A percentile compares a stretch with the other conserved stretches of the same genome.
phyloP scores from a whole-genome alignment of 2,797 vertebrate species.

The Protosalanx chinensis region DNA sequence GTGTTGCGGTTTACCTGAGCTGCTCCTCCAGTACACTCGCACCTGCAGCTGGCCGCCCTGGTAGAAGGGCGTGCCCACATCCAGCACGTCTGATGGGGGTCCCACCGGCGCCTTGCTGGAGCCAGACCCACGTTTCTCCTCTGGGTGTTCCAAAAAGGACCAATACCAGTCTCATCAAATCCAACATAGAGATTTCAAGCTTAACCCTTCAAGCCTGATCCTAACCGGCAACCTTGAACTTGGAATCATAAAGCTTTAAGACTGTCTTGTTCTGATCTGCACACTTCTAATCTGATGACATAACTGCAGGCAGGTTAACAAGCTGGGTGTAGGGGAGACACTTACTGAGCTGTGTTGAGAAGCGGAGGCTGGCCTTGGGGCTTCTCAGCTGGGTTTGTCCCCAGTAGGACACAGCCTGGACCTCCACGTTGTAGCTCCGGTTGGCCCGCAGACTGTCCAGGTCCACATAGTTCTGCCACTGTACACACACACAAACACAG shows the following conservation, averaged over 20 bases:
- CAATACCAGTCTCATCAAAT: neutral
- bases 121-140: conserved; percentile 12
- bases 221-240: neutral
- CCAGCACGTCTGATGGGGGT: conserved; percentile 68
- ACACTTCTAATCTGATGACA: too few relatives aligned
- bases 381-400: conserved; percentile 84
- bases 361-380: conserved; percentile 76
- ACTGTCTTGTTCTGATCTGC: too few relatives aligned
- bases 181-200: neutral
- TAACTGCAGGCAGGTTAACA: too few relatives aligned
- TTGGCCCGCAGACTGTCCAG: conserved; percentile 80
- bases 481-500: conserved; percentile 1
- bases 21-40: conserved; percentile 89
- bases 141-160: neutral
- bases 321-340: conserved; percentile 26
- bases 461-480: conserved; percentile 65
- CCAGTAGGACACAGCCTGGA: conserved; percentile 89
- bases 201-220: too few relatives aligned
- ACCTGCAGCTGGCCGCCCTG: conserved; percentile 85
- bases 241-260: too few relatives aligned
- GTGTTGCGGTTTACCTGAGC: conserved; percentile 64
- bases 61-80: conserved; percentile 86
- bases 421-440: conserved; percentile 81
- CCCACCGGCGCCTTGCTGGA: conserved; percentile 53
- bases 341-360: conserved; percentile 76